Base-by-base conservation (phyloP, 2,797 vertebrate species). In the Sebastes reedi region DNA sequence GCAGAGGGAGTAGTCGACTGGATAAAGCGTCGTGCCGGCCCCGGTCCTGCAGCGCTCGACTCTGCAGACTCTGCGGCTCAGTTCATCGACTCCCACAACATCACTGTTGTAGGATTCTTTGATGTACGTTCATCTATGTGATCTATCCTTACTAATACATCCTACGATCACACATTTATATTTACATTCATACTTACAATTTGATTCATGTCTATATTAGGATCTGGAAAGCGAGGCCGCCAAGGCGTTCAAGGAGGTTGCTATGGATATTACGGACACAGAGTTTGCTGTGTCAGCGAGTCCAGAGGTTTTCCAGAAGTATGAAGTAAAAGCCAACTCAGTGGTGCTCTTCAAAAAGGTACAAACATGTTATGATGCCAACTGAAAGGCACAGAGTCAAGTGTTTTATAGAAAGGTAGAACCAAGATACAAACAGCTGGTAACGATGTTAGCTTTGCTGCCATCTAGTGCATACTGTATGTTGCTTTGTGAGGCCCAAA, bases 341-440 rank as follows among this genome's bases (percentile, higher is more conserved):
- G 79, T 98, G 74, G 95, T 97, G 67, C 94, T 99, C 25, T 98
- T 99, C 84, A 98, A 98, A 88, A 97, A 98, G 96, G 98, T 98
- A 77, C 0, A 27, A 54, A 7, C 5, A 14, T 13, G n/a, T 8
- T 22, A 3, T 50, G n/a, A 61, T 22, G 3, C 10, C 5, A 9
- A 58, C 3, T 20, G 16, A 61, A 34, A 71, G 9, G 16, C 12
- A 8, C 8, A 18, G 3, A 60, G 42, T 64, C 13, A 9, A 39
- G n/a, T 29, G 55, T 52, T 14, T 69, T 2, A 10, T 2, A n/a
- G 5, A 56, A 5, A 58, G 36, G 22, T 5, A 12, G 14, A 3
- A 2, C 11, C 14, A 7, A 22, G 14, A 32, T 4, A 5, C 11
- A 20, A 20, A 4, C 25, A 11, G 7, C 34, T 10, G 7, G 7